Evolutionary conservation across 2,797 vertebrate species (phyloP).

Genomic region (Kryptopterus vitreolus): DNA sequence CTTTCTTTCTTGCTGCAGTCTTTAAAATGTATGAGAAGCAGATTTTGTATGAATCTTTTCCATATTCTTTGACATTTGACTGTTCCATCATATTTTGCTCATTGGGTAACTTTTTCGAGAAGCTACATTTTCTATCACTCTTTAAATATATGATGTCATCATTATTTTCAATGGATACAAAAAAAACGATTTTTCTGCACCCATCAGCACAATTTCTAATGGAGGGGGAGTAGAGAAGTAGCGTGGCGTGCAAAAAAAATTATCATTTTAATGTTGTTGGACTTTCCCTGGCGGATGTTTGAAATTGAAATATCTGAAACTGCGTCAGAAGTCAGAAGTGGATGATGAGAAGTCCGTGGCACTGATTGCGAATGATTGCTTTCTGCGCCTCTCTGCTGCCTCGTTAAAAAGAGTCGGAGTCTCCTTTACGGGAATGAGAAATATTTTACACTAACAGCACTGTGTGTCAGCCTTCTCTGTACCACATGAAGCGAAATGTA

Average conservation of each 20-base stretch:
- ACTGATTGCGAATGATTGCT: constrained; percentile 37
- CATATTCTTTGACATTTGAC: background rate
- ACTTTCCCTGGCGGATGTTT: background rate
- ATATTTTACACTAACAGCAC: background rate
- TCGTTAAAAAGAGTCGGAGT: constrained; percentile 26
- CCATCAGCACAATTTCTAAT: background rate
- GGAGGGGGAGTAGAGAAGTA: background rate
- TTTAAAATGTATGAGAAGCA: constrained; percentile 10
- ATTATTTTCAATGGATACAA: background rate
- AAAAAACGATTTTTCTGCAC: background rate
- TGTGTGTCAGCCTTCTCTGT: background rate
- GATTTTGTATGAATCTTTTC: background rate
- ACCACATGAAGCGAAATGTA: background rate
- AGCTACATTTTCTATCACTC: background rate
- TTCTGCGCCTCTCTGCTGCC: constrained; percentile 17
- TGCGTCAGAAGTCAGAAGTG: constrained; percentile 23
- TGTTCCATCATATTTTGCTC: background rate
- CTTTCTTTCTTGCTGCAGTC: background rate
- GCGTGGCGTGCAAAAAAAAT: background rate
- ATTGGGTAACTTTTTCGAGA: background rate
- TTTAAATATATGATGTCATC: background rate
- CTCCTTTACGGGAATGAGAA: constrained; percentile 16
- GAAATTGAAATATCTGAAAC: background rate
- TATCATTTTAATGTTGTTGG: constrained; percentile 16
- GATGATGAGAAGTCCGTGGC: constrained; percentile 25